Evolutionary conservation across 1,140 invertebrate genomes (phyloP), one percentile per base, ranked within the genome.

Genomic region (Brachionus manjavacas): DNA sequence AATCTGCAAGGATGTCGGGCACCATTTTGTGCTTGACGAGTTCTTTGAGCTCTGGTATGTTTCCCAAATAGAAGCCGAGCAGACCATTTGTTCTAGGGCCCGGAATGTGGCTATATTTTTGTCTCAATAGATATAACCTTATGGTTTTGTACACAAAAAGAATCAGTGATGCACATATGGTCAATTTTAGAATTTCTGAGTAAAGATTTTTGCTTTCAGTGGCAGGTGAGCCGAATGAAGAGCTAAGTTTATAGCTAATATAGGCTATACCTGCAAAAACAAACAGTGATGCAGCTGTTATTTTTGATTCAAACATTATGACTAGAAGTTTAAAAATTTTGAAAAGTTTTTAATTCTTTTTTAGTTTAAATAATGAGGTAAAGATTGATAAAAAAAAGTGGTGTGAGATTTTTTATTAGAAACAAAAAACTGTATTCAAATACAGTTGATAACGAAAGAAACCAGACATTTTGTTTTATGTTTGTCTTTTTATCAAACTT

Each of bases 21-120:
- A 41, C 68, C 68, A 80, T 80, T 80, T 64, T 64, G 20, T 16
- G 23, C n/a, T 49, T 35, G 2, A 80, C 28, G 0, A 80, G 25
- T 0, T 16, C 8, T 64, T 52, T 25, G 4, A 80, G 31, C 9
- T 80, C 76, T 1, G 55, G 55, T 16, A 80, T 55, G 39, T 80
- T 80, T n/a, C 76, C 76, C 9, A 80, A 41, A 64, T 60, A 80
- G 23, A 80, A 80, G 14, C 76, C 76, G 9, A 80, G 23, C 20
- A 80, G 14, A 2, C 76, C 76, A 8, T 55, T 80, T 14, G 76
- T 60, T n/a, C 35, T 64, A 12, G 76, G 76, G 3, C 76, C 76
- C 28, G 76, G 76, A 23, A 80, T 80, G 16, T 80, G 76, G 16
- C 49, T n/a, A 25, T 80, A 80, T 39, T 39, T 80, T 31, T 31